Percentiles rank a stretch among this genome's conserved stretches.
Conservation (phyloP, 2,113 vertebrate genomes). For the Propithecus coquereli region DNA sequence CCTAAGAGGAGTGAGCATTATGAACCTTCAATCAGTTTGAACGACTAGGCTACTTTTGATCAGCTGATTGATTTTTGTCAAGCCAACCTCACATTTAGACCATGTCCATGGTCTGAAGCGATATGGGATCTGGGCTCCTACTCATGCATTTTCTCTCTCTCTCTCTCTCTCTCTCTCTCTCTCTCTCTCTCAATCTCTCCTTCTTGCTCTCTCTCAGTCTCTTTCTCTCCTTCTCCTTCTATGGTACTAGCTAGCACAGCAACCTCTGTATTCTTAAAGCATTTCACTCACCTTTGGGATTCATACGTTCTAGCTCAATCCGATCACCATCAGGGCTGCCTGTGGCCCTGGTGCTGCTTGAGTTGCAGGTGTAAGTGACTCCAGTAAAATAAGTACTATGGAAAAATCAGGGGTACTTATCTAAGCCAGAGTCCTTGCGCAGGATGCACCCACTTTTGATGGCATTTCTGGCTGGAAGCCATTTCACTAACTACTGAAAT, state of each 20-base stretch:
- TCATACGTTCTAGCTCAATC: neutral
- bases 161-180: neutral
- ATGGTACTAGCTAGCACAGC: neutral
- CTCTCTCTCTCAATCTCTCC: rapidly evolving
- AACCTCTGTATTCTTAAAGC: neutral
- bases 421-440: neutral
- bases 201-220: neutral
- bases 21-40: neutral
- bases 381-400: neutral
- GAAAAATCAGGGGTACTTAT: neutral
- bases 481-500: neutral
- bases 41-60: neutral
- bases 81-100: neutral
- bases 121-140: neutral
- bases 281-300: neutral
- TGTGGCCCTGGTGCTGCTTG: neutral
- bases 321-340: neutral
- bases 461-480: neutral
- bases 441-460: neutral
- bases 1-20: neutral
- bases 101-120: neutral
- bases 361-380: neutral
- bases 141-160: too few relatives aligned
- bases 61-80: neutral
- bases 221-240: too few relatives aligned